Evolutionary conservation across 1,140 invertebrate species (phyloP).

Genomic region (Drosophila prosaltans): DNA sequence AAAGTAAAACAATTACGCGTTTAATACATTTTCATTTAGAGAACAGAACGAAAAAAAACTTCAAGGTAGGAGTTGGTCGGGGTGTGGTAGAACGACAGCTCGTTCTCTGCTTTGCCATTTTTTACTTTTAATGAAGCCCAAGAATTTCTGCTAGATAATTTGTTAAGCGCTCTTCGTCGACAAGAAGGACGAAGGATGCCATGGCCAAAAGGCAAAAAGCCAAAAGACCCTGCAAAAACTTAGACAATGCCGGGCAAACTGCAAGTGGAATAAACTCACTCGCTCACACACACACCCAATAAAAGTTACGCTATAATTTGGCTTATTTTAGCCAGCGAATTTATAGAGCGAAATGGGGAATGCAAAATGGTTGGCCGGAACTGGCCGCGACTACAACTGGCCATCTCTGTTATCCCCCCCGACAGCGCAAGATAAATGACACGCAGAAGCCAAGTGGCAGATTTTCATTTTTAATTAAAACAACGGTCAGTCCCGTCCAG

Average conservation of each 20-base stretch:
- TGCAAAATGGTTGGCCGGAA: slow-evolving; percentile 72
- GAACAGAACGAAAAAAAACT: slow-evolving; percentile 23
- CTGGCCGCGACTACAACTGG: slow-evolving; percentile 48
- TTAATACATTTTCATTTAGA: slow-evolving; percentile 80
- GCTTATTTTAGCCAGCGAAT: slow-evolving; percentile 71
- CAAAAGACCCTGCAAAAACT: slow-evolving; percentile 66
- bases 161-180: slow-evolving; percentile 68
- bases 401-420: slow-evolving; percentile 1
- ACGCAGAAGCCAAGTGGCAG: slow-evolving; percentile 75
- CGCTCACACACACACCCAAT: slow-evolving; percentile 26
- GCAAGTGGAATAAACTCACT: slow-evolving; percentile 48
- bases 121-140: slow-evolving; percentile 83
- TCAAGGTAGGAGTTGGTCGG: neutral
- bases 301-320: slow-evolving; percentile 76
- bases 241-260: slow-evolving; percentile 56
- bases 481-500: slow-evolving; percentile 47
- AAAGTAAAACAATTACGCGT: slow-evolving; percentile 73
- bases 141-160: slow-evolving; percentile 82
- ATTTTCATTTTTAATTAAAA: slow-evolving; percentile 83
- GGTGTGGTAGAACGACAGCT: slow-evolving; percentile 33
- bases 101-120: slow-evolving; percentile 66
- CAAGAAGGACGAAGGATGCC: slow-evolving; percentile 42
- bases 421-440: slow-evolving; percentile 74
- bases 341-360: slow-evolving; percentile 63
- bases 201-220: slow-evolving; percentile 67